Base-by-base conservation (phyloP, 2,888 invertebrate species). In the Bhutanitis thaidina region DNA sequence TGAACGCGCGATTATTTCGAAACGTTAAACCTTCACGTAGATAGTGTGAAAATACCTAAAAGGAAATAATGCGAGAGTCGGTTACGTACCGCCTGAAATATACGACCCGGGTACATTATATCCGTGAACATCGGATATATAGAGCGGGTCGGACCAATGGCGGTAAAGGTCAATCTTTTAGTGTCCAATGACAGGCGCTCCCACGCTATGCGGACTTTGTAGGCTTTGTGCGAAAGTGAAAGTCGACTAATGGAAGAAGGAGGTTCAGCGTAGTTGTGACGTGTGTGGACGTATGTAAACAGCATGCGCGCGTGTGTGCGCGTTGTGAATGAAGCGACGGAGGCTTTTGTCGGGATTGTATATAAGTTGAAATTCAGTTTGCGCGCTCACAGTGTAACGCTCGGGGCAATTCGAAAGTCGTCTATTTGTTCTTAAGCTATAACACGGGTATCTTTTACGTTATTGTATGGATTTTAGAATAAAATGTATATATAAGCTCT, bases 211-310 rank as follows among this genome's bases (percentile, higher is more conserved):
- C 77, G 59, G 80, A 85, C 83, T 84, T 83, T 82, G 87, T 86
- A 85, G 84, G 88, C 79, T 80, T 72, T 63, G 69, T 76, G 64
- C 64, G 81, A 84, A 77, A 87, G 85, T 77, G 85, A 87, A 85
- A 87, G 82, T 74, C 62, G 70, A 62, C 87, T 84, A 88, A 88
- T 87, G 64, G 77, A 65, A 61, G 52, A 63, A 65, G 65, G 61
- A 56, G 59, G 57, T 59, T 60, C 56, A 53, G 49, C 67, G 81
- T 78, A 69, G 70, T 74, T 54, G 80, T 73, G 69, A 57, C 70
- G 62, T 73, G 69, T 68, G 61, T 67, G 62, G 53, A 58, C 55
- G 68, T 67, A 34, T 34, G 34, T 34, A 34, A 34, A 34, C 12
- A 58, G 67, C 59, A 62, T 52, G 40, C 25, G 30, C 13, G 47